Conservation (phyloP, 2,888 invertebrate species). For the Eupithecia subfuscata region DNA sequence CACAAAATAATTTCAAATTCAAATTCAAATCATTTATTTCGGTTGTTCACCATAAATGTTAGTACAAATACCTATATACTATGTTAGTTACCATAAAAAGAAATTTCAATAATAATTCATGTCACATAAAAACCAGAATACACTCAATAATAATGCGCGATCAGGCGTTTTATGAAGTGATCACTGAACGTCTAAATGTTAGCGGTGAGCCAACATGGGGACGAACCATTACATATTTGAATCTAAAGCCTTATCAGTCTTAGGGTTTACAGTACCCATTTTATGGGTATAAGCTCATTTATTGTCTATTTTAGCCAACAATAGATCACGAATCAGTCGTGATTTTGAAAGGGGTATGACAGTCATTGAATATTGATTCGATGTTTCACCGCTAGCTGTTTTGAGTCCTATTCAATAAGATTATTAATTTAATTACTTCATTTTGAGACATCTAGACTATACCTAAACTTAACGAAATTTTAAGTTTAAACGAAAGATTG, state of each 20-base stretch:
- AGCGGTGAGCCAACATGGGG: background rate
- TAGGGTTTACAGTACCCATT: conserved; percentile 10
- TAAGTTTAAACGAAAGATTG: background rate
- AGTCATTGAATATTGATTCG: conserved; percentile 55
- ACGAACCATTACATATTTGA: background rate
- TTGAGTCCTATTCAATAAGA: background rate
- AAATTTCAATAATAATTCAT: no score
- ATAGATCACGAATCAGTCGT: conserved; percentile 44
- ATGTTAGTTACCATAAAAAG: no score
- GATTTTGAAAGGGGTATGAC: conserved; percentile 57
- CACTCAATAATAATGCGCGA: no score
- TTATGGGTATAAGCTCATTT: conserved; percentile 38
- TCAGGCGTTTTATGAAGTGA: no score
- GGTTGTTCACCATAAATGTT: no score
- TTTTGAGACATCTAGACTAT: background rate
- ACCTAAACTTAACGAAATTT: background rate
- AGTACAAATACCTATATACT: no score
- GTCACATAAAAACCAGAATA: no score
- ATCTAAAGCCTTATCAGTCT: conserved; percentile 7
- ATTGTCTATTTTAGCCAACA: conserved; percentile 36
- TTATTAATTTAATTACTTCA: background rate
- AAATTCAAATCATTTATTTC: no score
- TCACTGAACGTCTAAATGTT: background rate
- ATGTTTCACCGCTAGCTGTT: background rate
- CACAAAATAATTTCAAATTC: no score